phyloP scores from a whole-genome alignment of 1,140 invertebrate genomes.

The Drosophila pseudoananassae region DNA sequence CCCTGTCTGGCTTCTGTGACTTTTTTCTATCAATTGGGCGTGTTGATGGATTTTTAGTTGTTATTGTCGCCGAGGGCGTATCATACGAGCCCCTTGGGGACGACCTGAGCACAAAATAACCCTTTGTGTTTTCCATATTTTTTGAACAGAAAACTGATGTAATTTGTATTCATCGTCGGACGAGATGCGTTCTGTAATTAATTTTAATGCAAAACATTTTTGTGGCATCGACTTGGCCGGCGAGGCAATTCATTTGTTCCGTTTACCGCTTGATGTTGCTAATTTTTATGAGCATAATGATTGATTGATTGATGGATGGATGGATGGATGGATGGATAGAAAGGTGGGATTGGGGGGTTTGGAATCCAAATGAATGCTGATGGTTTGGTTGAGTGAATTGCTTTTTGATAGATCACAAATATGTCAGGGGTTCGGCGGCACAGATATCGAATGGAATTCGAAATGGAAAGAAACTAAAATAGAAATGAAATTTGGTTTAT shows the following conservation, averaged over 20 bases:
- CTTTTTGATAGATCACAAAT: constrained; percentile 69
- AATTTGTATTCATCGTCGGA: constrained; percentile 53
- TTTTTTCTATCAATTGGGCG: not conserved
- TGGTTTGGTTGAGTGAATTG: constrained; percentile 68
- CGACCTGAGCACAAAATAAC: no score
- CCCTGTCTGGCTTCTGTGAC: no score
- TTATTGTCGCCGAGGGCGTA: constrained; percentile 27
- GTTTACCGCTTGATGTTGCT: constrained; percentile 54
- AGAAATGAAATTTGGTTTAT: constrained; percentile 30
- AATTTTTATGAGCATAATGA: constrained; percentile 76
- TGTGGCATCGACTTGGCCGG: constrained; percentile 32
- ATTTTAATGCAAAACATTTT: constrained; percentile 65
- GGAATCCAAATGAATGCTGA: constrained; percentile 64
- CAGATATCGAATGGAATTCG: constrained; percentile 13
- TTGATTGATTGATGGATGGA: constrained; percentile 70
- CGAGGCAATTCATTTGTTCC: constrained; percentile 35
- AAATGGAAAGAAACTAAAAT: constrained; percentile 40
- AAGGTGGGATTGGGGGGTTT: not conserved
- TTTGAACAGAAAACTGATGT: not conserved
- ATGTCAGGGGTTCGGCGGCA: constrained; percentile 21
- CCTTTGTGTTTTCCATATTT: constrained; percentile 21
- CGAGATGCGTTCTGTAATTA: constrained; percentile 55
- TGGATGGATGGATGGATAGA: constrained; percentile 17
- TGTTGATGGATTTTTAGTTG: constrained; percentile 47
- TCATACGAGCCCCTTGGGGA: no score